Base-by-base conservation (phyloP, 2,888 invertebrate genomes). In the Tipula confusa region DNA sequence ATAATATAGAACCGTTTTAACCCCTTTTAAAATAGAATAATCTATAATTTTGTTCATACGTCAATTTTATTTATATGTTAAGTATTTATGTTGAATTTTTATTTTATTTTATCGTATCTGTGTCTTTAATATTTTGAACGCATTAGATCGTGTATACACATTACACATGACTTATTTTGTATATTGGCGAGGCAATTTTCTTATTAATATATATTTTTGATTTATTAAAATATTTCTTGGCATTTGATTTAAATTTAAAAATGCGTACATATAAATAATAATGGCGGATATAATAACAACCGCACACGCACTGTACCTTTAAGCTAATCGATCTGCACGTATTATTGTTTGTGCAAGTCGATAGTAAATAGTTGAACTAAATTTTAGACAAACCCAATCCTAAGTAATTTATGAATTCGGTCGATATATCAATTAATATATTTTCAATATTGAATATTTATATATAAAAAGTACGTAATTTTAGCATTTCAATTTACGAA, bases 51-150 rank as follows among this genome's bases (percentile, higher is more conserved):
- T 24, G 18, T 64, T 64, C 64, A 64, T 64, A 64, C 24, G 64
- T 64, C 64, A 64, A 24, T 64, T 43, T 36, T 43, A 43, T 43
- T 43, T 64, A 24, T 64, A 64, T 64, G 64, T 24, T 64, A 24
- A 64, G 24, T 24, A 64, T 64, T 64, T 64, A 64, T 64, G 64
- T 64, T 43, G n/a, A n/a, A 64, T 64, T 64, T 64, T 64, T 38
- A 38, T 64, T 64, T 64, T 64, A 24, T 64, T 18, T 64, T 24
- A 64, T 64, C 64, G 64, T 64, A 64, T 64, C 64, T 2, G 64
- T 24, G 64, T 64, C 64, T 64, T 24, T 64, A 64, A 64, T 24
- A 64, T 64, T 64, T 64, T 64, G 24, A 64, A 64, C 64, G 64
- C 24, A 6, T 64, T 64, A 64, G 64, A 64, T 64, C 9, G 18